These are phyloP conservation scores for Gastrophysa polygoni DNA, from an alignment of 2,888 invertebrate genomes.

Conservation along the genomic window DNA sequence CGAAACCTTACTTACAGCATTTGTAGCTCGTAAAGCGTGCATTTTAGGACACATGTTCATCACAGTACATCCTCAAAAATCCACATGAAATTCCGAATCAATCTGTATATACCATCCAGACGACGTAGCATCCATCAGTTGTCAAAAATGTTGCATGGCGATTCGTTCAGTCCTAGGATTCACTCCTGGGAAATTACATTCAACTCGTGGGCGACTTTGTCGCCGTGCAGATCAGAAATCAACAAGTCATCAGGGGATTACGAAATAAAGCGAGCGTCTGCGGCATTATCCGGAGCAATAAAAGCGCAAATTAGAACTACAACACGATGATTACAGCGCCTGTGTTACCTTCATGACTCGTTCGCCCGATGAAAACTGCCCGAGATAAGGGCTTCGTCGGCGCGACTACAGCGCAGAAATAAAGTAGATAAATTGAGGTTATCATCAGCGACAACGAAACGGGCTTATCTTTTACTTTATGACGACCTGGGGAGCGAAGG, in stretches of 20 bases:
- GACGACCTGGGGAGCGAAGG: constrained; percentile 14
- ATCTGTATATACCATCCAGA: too few species aligned
- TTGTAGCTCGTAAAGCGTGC: too few species aligned
- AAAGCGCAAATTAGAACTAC: constrained; percentile 31
- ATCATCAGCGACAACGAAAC: constrained; percentile 20
- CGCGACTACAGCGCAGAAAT: constrained; percentile 18
- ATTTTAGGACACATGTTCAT: too few species aligned
- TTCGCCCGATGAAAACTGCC: constrained; percentile 29
- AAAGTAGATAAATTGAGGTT: constrained; percentile 28
- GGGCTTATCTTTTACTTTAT: constrained; percentile 23
- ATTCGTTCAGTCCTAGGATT: too few species aligned
- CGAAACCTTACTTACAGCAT: too few species aligned
- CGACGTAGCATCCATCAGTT: too few species aligned
- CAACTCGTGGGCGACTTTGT: too few species aligned
- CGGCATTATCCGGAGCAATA: not conserved
- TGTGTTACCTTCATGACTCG: constrained; percentile 32
- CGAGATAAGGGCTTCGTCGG: constrained; percentile 30
- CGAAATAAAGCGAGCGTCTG: not conserved
- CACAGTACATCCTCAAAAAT: too few species aligned
- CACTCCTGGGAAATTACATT: too few species aligned
- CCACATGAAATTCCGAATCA: too few species aligned
- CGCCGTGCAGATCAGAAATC: too few species aligned
- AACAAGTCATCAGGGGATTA: not conserved
- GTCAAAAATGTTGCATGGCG: too few species aligned
- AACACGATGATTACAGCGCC: constrained; percentile 27